Evolutionary conservation across 1,140 invertebrate species (phyloP).

Genomic region (Onthophagus taurus): DNA sequence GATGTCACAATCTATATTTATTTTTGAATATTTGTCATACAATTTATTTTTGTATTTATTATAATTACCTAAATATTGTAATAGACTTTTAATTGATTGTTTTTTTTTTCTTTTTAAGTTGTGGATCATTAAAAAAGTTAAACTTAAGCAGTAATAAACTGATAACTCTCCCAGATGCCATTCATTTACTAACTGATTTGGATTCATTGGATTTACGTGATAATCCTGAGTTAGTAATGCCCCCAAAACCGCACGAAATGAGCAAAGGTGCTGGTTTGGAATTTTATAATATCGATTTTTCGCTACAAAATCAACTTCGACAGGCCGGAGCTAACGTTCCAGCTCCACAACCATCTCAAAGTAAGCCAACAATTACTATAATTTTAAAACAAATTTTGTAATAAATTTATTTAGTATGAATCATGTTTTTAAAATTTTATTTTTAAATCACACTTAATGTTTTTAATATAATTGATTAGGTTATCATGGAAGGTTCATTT

Average conservation of each 20-base stretch:
- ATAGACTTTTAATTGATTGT: too few relatives aligned
- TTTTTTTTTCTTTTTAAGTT: slow-evolving; percentile 49
- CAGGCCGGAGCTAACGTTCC: slow-evolving; percentile 84
- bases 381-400: too few relatives aligned
- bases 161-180: slow-evolving; percentile 94
- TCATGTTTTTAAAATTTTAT: background rate
- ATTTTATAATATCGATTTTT: slow-evolving; percentile 99
- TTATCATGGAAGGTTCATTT: background rate
- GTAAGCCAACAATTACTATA: slow-evolving; percentile 38
- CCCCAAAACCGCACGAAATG: slow-evolving; percentile 80
- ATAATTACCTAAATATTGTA: too few relatives aligned
- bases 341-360: slow-evolving; percentile 53
- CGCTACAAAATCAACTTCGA: slow-evolving; percentile 85
- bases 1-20: too few relatives aligned
- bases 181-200: slow-evolving; percentile 88
- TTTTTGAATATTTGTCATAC: too few relatives aligned
- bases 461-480: background rate
- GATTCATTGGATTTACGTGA: slow-evolving; percentile 83
- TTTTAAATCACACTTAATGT: background rate
- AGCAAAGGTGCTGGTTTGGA: slow-evolving; percentile 74
- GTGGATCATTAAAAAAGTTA: slow-evolving; percentile 90
- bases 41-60: too few relatives aligned
- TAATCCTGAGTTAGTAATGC: slow-evolving; percentile 96
- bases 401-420: too few relatives aligned
- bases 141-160: slow-evolving; percentile 89